Base-by-base conservation (phyloP, 2,888 invertebrate genomes). In the Leptopilina syphax region DNA sequence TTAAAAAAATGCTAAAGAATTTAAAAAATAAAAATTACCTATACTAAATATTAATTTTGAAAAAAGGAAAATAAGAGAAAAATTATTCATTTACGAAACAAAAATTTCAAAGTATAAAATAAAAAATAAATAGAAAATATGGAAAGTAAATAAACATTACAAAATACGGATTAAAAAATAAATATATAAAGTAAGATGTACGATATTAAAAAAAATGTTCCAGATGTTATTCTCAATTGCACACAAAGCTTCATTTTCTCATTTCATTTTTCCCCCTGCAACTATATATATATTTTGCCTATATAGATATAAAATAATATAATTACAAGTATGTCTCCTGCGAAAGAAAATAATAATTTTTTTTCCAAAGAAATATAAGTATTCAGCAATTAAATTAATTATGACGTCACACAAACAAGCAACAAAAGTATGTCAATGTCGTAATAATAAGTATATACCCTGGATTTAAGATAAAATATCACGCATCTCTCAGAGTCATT, bases 401-500 rank as follows among this genome's bases (percentile, higher is more conserved):
- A 54, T 70, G 70, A 70, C 70, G 50, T 68, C 68, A 68, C 34
- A 34, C 34, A 34, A 3, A 34, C 68, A 47, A 24, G 10, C 18
- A 68, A 68, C 47, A n/a, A 47, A 68, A 68, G 68, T 68, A 18
- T 68, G 68, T 68, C 68, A 68, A 68, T 68, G 68, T 68, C 47
- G 47, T 24, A 68, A 50, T 68, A 68, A 68, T 47, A 70, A 70
- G 70, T 34, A 34, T 70, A 70, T 70, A 70, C 50, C 47, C 70
- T 54, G 70, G 13, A 54, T 70, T 50, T 54, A 54, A 70, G 70
- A 70, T 70, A 70, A 70, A 70, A 54, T 50, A 70, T 70, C 70
- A 70, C 50, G 34, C 70, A 54, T 54, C 8, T 47, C 47, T 34
- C 8, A 27, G 12, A 54, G 27, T 70, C 50, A 70, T 70, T 70